Percentiles rank a stretch among this genome's conserved stretches.
These are phyloP conservation scores for Gymnodraco acuticeps DNA, from an alignment of 2,797 vertebrate species.

Conservation along the genomic window DNA sequence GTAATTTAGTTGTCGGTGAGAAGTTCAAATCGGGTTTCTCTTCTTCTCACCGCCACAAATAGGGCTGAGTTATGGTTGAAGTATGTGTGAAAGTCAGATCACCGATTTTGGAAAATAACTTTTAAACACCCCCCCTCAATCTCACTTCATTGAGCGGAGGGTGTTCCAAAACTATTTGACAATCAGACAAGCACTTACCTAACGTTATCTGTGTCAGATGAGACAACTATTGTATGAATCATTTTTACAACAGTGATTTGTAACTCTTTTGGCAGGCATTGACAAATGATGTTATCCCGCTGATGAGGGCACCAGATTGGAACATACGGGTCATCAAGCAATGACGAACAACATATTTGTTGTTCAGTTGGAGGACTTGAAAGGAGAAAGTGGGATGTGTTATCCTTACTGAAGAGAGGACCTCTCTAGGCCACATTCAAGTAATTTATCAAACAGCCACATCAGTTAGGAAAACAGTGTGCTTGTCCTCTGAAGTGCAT, in stretches of 20 bases:
- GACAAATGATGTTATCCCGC: neutral
- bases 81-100: no score
- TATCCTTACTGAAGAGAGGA: neutral
- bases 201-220: no score
- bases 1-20: neutral
- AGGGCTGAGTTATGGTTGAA: no score
- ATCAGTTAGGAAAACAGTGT: constrained; percentile 7
- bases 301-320: neutral
- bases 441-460: constrained; percentile 18
- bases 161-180: no score
- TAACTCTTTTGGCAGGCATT: neutral
- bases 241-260: neutral
- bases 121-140: no score
- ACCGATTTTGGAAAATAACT: no score
- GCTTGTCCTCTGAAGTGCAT: constrained; percentile 18
- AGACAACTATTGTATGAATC: no score
- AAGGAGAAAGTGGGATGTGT: neutral
- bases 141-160: no score
- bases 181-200: no score
- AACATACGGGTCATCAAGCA: neutral
- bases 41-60: neutral
- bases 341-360: neutral
- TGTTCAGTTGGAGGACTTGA: neutral
- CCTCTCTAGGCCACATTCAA: neutral
- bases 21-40: neutral